These are phyloP conservation scores for Crepidodera aurea DNA, from an alignment of 2,888 invertebrate genomes.

Conservation along the genomic window DNA sequence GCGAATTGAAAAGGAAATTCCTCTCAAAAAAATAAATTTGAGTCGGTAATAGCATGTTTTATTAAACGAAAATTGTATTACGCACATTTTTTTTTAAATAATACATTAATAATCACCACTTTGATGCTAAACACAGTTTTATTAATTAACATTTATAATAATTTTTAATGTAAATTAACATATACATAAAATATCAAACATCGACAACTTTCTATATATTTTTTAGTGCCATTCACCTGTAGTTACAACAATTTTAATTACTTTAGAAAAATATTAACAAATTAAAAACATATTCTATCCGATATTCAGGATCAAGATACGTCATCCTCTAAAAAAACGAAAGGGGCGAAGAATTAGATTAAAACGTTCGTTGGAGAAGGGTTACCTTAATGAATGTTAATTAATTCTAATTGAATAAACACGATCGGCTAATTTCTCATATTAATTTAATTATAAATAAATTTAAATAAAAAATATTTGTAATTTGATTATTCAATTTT, in stretches of 20 bases:
- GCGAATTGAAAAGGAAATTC: no score
- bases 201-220: not conserved
- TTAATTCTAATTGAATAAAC: not conserved
- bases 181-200: not conserved
- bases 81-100: not conserved
- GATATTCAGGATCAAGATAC: conserved; percentile 1
- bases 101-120: no score
- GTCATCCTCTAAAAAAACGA: not conserved
- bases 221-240: conserved; percentile 33
- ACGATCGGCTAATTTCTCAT: no score
- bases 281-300: no score
- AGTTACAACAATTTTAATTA: conserved; percentile 9
- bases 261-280: not conserved
- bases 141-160: not conserved
- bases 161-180: conserved; percentile 1
- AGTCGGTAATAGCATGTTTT: no score
- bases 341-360: no score
- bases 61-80: not conserved
- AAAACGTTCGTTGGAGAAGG: no score
- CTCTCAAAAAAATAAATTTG: no score
- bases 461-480: no score
- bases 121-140: conserved; percentile 11
- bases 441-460: not conserved
- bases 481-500: no score
- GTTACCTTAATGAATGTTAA: not conserved